Conservation (phyloP, 2,888 invertebrate species). For the Phaonia tiefii region DNA sequence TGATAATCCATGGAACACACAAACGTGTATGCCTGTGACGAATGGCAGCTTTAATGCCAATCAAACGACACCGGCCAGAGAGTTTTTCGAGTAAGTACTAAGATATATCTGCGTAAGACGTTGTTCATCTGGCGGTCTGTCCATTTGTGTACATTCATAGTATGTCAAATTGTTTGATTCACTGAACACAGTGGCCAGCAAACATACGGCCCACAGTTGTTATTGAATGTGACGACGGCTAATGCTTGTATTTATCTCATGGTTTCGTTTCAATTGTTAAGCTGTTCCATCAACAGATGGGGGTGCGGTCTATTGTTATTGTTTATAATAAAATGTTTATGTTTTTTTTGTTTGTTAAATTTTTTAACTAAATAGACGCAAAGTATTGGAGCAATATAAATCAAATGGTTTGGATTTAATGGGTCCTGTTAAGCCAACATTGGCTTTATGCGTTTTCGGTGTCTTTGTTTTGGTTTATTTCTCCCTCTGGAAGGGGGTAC, state of each 20-base stretch:
- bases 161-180: constrained; percentile 34
- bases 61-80: constrained; percentile 89
- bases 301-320: constrained; percentile 16
- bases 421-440: constrained; percentile 93
- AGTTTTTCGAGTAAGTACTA: constrained; percentile 91
- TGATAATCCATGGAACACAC: constrained; percentile 93
- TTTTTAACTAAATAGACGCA: constrained; percentile 83
- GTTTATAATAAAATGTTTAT: constrained; percentile 59
- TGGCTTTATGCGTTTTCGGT: constrained; percentile 93
- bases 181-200: constrained; percentile 9
- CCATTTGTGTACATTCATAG: constrained; percentile 11
- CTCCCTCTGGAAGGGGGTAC: constrained; percentile 97
- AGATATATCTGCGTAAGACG: not conserved
- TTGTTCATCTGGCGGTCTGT: not conserved
- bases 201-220: too few relatives aligned
- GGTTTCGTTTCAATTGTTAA: constrained; percentile 31
- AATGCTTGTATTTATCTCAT: constrained; percentile 60
- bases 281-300: not conserved
- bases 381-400: constrained; percentile 91
- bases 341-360: constrained; percentile 32
- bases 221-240: too few relatives aligned
- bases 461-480: constrained; percentile 97
- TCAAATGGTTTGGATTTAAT: constrained; percentile 92
- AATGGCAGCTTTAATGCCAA: constrained; percentile 82
- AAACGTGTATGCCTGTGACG: constrained; percentile 86